These are phyloP conservation scores for Mythimna pallens DNA, from an alignment of 2,888 invertebrate species.

Conservation along the genomic window DNA sequence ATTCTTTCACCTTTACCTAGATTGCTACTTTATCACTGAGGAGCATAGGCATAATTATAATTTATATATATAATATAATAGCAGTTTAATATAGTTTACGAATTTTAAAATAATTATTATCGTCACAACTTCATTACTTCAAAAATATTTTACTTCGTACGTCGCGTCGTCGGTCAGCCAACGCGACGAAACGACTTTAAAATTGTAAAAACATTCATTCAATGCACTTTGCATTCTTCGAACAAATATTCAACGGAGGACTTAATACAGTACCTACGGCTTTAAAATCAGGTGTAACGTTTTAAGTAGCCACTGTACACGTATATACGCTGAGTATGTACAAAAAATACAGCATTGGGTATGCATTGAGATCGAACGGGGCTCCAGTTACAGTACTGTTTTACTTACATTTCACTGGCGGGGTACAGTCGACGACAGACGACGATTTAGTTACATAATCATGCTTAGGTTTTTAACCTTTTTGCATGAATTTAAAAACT, in stretches of 20 bases:
- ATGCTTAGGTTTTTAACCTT: slow-evolving; percentile 13
- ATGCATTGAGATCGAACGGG: slow-evolving; percentile 57
- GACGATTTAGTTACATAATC: slow-evolving; percentile 29
- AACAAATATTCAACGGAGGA: slow-evolving; percentile 48
- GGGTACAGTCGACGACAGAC: slow-evolving; percentile 61
- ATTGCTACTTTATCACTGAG: too few relatives aligned
- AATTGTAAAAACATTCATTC: slow-evolving; percentile 41
- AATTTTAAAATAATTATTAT: neutral
- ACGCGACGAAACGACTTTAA: slow-evolving; percentile 21
- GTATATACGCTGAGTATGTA: slow-evolving; percentile 40
- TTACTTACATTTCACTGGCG: slow-evolving; percentile 65
- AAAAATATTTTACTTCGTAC: neutral
- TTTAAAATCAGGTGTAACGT: slow-evolving; percentile 52
- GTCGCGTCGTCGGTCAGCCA: neutral
- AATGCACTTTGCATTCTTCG: slow-evolving; percentile 21
- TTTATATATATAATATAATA: too few relatives aligned
- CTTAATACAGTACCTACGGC: slow-evolving; percentile 13
- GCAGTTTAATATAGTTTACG: neutral
- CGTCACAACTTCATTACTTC: neutral
- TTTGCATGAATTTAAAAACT: neutral
- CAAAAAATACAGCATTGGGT: slow-evolving; percentile 61
- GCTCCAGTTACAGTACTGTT: slow-evolving; percentile 72
- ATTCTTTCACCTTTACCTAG: too few relatives aligned
- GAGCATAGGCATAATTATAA: too few relatives aligned
- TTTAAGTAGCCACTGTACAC: slow-evolving; percentile 41